These are phyloP conservation scores for Trissolcus brochymenae DNA, from an alignment of 2,888 invertebrate species.

Conservation along the genomic window DNA sequence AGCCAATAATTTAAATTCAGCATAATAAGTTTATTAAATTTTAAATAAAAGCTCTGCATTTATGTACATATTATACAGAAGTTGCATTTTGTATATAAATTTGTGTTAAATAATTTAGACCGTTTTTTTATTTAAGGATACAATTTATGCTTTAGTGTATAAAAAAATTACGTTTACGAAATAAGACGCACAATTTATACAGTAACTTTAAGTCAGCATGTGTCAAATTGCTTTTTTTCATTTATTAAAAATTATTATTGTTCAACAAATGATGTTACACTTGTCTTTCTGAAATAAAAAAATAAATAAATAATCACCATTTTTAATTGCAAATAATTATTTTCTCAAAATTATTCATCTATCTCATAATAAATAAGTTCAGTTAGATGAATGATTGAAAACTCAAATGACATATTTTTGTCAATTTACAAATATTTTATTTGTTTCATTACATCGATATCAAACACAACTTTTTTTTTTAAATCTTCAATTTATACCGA, in stretches of 20 bases:
- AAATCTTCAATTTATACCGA: not conserved
- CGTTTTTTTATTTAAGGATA: not conserved
- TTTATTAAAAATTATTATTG: not conserved
- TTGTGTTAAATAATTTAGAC: not conserved
- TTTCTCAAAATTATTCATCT: too few relatives aligned
- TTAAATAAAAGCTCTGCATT: not conserved
- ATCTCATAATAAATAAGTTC: too few relatives aligned
- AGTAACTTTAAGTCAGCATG: slow-evolving; percentile 2
- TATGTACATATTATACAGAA: slow-evolving; percentile 4
- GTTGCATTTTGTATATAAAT: not conserved
- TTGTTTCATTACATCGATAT: too few relatives aligned
- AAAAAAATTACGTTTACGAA: not conserved
- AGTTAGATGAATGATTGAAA: too few relatives aligned
- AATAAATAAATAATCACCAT: too few relatives aligned
- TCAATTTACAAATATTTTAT: too few relatives aligned
- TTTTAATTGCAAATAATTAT: too few relatives aligned
- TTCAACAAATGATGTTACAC: not conserved
- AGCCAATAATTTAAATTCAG: too few relatives aligned
- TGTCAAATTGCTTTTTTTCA: not conserved
- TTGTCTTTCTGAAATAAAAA: too few relatives aligned
- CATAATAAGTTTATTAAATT: too few relatives aligned
- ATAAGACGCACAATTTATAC: slow-evolving; percentile 1
- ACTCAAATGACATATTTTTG: too few relatives aligned
- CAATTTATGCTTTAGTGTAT: slow-evolving; percentile 1
- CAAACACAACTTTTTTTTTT: not conserved